Evolutionary conservation across 2,113 vertebrate species (phyloP).

Genomic region (Macroglossus sobrinus): DNA sequence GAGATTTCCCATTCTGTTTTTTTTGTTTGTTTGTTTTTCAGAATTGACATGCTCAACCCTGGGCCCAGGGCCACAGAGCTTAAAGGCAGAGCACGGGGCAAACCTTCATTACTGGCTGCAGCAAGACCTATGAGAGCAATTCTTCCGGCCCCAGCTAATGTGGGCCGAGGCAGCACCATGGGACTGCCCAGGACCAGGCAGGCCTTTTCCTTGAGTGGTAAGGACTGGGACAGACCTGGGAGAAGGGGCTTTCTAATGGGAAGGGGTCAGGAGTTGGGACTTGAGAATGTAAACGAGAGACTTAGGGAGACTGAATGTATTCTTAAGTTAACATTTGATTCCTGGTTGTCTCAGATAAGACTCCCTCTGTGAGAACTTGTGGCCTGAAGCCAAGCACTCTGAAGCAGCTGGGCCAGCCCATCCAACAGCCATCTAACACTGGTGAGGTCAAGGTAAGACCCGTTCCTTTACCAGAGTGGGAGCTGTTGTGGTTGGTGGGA

Average conservation of each 20-base stretch:
- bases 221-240: neutral
- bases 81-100: conserved; percentile 80
- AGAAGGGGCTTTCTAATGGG: neutral
- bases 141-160: conserved; percentile 86
- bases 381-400: conserved; percentile 92
- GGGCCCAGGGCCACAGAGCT: conserved; percentile 79
- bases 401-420: conserved; percentile 88
- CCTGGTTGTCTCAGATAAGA: conserved; percentile 79
- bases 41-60: conserved; percentile 73
- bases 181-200: conserved; percentile 76
- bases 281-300: neutral
- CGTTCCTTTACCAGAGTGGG: neutral
- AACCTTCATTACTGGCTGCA: conserved; percentile 80
- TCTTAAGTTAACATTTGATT: conserved; percentile 14
- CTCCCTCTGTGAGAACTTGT: conserved; percentile 82
- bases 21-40: conserved; percentile 62
- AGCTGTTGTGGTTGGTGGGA: neutral
- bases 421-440: conserved; percentile 72
- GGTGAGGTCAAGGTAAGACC: conserved; percentile 78
- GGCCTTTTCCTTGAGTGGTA: conserved; percentile 79
- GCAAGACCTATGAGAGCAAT: conserved; percentile 93
- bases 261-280: neutral
- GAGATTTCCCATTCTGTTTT: conserved; percentile 51
- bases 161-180: conserved; percentile 78
- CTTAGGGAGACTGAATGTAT: neutral